phyloP scores from a whole-genome alignment of 2,113 vertebrate genomes.

The Cynopterus brachyotis region DNA sequence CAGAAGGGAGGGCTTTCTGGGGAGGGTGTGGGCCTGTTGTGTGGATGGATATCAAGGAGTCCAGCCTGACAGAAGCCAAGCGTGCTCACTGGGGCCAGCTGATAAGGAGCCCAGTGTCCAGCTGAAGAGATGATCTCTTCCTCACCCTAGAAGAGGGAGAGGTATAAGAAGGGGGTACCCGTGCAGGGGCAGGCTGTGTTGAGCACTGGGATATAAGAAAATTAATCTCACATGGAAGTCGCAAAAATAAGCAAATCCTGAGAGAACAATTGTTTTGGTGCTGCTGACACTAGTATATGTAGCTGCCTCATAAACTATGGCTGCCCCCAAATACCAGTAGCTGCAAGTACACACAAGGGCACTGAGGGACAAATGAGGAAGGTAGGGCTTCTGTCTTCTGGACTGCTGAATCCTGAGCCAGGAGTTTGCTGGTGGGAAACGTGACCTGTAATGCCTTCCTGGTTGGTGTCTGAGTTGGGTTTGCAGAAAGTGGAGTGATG shows the following conservation, averaged over 20 bases:
- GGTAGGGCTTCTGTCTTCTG: not conserved
- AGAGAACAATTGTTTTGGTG: not conserved
- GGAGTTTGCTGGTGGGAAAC: not conserved
- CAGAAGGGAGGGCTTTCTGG: not conserved
- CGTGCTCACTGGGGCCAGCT: not conserved
- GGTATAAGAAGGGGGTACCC: not conserved
- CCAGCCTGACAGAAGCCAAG: not conserved
- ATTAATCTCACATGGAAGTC: not conserved
- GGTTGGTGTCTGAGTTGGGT: not conserved
- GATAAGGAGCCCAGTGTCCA: not conserved
- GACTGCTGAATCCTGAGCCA: not conserved
- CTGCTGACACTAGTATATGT: accelerated
- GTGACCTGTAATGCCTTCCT: not conserved
- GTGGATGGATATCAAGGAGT: not conserved
- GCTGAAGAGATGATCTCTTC: not conserved
- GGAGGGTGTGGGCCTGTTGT: not conserved
- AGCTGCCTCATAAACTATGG: not conserved
- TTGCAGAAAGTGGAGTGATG: not conserved
- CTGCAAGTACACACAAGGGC: not conserved
- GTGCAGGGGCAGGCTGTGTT: not conserved
- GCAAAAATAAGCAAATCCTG: not conserved
- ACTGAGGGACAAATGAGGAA: not conserved
- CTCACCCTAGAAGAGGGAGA: not conserved
- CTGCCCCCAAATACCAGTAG: not conserved
- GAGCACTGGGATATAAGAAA: not conserved